These are phyloP conservation scores for Aplodontia rufa DNA, from an alignment of 2,113 vertebrate genomes.

Conservation along the genomic window DNA sequence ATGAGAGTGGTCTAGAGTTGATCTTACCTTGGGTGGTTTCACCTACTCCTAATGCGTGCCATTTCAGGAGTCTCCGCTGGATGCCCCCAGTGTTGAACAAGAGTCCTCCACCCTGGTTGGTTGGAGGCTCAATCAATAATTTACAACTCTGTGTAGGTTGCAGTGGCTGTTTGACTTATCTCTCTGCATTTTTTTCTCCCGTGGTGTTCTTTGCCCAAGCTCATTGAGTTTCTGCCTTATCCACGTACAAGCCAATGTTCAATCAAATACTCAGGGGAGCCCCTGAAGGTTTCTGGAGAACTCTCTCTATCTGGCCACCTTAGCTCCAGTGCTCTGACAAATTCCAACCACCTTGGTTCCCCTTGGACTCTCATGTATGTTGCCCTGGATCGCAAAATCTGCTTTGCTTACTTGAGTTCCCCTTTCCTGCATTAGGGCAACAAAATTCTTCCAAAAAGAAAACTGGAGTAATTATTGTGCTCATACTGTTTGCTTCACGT, in stretches of 20 bases:
- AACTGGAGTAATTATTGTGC: neutral
- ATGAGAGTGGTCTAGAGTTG: neutral
- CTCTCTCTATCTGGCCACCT: neutral
- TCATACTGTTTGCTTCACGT: neutral
- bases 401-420: too few species aligned
- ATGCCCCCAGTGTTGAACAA: neutral
- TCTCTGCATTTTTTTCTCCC: neutral
- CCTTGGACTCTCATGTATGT: neutral
- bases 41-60: neutral
- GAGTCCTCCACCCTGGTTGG: neutral
- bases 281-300: neutral
- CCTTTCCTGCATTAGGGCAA: neutral
- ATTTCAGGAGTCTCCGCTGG: neutral
- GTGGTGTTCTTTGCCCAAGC: neutral
- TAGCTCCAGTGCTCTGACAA: neutral
- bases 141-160: neutral
- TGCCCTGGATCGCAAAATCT: neutral
- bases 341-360: neutral
- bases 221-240: neutral
- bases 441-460: neutral
- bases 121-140: neutral
- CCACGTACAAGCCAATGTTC: neutral
- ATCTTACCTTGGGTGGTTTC: neutral
- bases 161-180: neutral
- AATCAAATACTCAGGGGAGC: neutral